Base-by-base conservation (phyloP, 1,140 invertebrate species). In the Nephotettix cincticeps region DNA sequence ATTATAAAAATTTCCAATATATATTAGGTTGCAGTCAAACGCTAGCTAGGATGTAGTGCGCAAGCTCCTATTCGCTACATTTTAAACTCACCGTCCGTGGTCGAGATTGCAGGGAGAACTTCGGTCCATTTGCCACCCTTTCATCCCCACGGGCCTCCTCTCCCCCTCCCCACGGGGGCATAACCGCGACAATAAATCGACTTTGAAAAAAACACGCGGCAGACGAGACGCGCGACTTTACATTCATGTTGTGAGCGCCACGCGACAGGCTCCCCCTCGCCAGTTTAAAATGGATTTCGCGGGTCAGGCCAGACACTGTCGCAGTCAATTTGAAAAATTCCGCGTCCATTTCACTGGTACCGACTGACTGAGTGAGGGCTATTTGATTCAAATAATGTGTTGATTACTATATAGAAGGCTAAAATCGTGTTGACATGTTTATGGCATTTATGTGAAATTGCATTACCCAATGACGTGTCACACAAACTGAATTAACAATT, bases 181-280 rank as follows among this genome's bases (percentile, higher is more conserved):
- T 21, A 21, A 21, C 21, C 23, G 47, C 19, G 3, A 32, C 27
- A 32, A 65, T 65, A 65, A 65, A 65, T 65, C 61, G 61, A 65
- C 61, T 65, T 65, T 28, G 61, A 32, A 65, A 65, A 65, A 65
- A 51, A 51, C 47, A n/a, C 47, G 21, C 47, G 47, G 17, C 6
- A 51, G 6, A 14, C 32, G 32, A 14, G 14, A 25, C 28, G 13
- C 61, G 19, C 28, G 61, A 65, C 61, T 65, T 65, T 29, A 65
- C 61, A 65, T 65, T 65, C 61, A 65, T 65, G 61, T 65, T 65
- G 29, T 65, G 19, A 30, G 32, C 61, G 61, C 27, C 27, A 32
- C 61, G 61, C 28, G 27, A 27, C 61, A 1, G 17, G 27, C 61
- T 27, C 58, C 25, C 61, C 17, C 32, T 32, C 29, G 47, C 3